Evolutionary conservation across 1,140 invertebrate species (phyloP), one percentile per base, ranked within the genome.

Genomic region (Lordiphosa collinella): DNA sequence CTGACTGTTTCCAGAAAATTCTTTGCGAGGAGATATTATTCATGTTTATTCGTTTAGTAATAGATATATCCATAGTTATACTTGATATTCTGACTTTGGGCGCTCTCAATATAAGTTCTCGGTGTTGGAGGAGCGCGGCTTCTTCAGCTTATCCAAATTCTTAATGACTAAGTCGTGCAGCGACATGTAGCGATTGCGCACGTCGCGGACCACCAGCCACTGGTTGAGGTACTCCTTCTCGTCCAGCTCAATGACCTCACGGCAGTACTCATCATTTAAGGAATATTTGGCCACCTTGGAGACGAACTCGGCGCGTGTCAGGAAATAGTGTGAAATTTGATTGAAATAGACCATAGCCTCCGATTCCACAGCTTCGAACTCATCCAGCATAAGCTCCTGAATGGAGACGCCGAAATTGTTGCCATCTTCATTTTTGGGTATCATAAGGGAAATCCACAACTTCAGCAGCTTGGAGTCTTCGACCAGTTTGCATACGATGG

Each of bases 361-460:
- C 11, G 95, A 96, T 89, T 99, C 98, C 3, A 99, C 97, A 4
- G 96, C 96, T 82, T 98, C 94, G 32, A 99, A 96, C 91, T 99
- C 98, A 31, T 95, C 96, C 37, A 99, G 90, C 0, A 97, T 98
- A 85, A 99, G 98, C 90, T 99, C 98, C 92, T 98, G 96, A 89
- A 99, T 97, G 44, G 97, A 98, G 0, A 99, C 98, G 48, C 98
- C 98, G 92, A 99, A 99, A 89, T 99, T 99, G 89, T 99, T 99
- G 35, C 97, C 98, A 90, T 99, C 98, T 91, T 99, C 98, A 82
- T 99, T 99, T 91, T 98, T 98, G 2, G 98, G 98, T 89, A 99
- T 99, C 92, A 99, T 94, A 85, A 98, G 98, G 10, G 96, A 96
- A 84, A 99, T 97, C 98, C 98, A 99, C 97, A 99, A 99, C 92